A percentile compares a stretch with the other conserved stretches of the same genome.
Evolutionary conservation across 2,888 invertebrate species (phyloP).

Genomic region (Caenorhabditis sinica): DNA sequence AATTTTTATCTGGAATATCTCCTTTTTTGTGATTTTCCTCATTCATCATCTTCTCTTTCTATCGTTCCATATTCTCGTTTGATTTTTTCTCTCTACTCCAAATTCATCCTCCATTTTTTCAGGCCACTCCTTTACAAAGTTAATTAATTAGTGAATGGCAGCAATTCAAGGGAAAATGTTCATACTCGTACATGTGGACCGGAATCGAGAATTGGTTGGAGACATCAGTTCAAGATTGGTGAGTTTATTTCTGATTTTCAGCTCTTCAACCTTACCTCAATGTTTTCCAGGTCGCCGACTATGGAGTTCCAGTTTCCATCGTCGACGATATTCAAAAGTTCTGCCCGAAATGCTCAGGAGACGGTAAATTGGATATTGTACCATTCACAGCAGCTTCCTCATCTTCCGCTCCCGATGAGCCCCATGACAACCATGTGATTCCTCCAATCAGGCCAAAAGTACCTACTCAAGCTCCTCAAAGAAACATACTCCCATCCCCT

Average conservation of each 20-base stretch:
- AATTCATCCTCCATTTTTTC: background rate
- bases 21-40: background rate
- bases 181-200: slow-evolving; percentile 68
- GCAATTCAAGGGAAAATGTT: slow-evolving; percentile 49
- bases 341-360: slow-evolving; percentile 64
- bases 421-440: background rate
- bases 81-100: background rate
- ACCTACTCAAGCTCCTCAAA: background rate
- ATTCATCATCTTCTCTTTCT: background rate
- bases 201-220: slow-evolving; percentile 57
- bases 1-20: background rate
- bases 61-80: background rate
- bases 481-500: background rate
- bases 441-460: background rate
- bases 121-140: too few relatives aligned
- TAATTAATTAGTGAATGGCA: slow-evolving; percentile 26
- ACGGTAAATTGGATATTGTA: background rate
- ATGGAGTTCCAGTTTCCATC: slow-evolving; percentile 67
- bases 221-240: slow-evolving; percentile 64
- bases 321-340: slow-evolving; percentile 65
- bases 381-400: background rate
- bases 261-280: background rate
- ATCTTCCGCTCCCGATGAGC: background rate
- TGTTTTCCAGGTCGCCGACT: slow-evolving; percentile 60
- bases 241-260: slow-evolving; percentile 30